Evolutionary conservation across 2,888 invertebrate genomes (phyloP).

Genomic region (Stomorhina lunata): DNA sequence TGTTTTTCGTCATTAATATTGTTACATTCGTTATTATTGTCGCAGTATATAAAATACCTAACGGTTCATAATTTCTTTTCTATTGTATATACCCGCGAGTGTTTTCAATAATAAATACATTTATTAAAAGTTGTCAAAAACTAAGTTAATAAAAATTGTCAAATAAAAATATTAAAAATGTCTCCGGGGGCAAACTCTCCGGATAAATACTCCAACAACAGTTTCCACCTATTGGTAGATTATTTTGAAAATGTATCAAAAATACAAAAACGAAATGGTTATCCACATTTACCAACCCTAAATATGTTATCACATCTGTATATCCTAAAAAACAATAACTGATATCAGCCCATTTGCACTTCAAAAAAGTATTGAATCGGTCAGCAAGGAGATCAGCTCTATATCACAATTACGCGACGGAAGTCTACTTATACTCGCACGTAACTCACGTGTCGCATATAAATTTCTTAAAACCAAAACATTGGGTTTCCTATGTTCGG

Average conservation of each 20-base stretch:
- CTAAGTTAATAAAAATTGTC: no score
- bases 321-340: conserved; percentile 12
- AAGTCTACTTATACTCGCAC: conserved; percentile 13
- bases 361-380: conserved; percentile 3
- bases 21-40: no score
- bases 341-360: conserved; percentile 21
- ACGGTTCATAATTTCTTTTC: no score
- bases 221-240: background rate
- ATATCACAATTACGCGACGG: conserved; percentile 15
- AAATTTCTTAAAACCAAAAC: no score
- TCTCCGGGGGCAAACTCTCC: no score
- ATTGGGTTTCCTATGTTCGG: no score
- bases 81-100: no score
- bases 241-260: background rate
- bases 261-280: background rate
- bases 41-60: no score
- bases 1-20: no score
- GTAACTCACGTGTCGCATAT: conserved; percentile 4
- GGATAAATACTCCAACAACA: background rate
- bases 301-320: conserved; percentile 20
- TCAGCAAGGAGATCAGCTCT: conserved; percentile 10
- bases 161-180: no score
- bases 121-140: no score
- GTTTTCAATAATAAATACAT: no score
- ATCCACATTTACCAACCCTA: conserved; percentile 3